phyloP scores from a whole-genome alignment of 2,888 invertebrate genomes.

The Trichopoda pennipes region DNA sequence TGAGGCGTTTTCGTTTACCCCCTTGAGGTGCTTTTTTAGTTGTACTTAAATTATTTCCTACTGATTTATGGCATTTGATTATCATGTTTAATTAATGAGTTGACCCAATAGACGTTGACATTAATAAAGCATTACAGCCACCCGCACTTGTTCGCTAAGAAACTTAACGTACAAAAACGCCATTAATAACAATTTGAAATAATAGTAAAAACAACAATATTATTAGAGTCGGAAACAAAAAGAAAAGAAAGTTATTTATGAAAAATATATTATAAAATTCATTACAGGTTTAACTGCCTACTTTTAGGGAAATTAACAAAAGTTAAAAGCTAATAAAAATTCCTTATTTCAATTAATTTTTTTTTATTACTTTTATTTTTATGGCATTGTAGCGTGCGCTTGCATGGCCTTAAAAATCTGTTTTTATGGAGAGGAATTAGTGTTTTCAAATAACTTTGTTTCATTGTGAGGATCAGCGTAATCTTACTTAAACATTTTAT shows the following conservation, averaged over 20 bases:
- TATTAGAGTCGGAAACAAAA: background rate
- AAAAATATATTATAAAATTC: conserved; percentile 23
- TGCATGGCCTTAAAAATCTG: conserved; percentile 39
- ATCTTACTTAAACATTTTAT: background rate
- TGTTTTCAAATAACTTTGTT: too few species aligned
- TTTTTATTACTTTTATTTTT: conserved; percentile 1
- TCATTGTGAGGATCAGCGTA: too few species aligned
- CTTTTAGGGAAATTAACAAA: conserved; percentile 64
- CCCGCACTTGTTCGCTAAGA: background rate
- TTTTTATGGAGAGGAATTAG: background rate
- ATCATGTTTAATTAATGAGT: conserved; percentile 70
- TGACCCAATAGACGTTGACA: conserved; percentile 69
- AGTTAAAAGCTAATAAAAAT: conserved; percentile 10
- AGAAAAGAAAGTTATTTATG: conserved; percentile 15
- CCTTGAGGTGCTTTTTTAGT: conserved; percentile 53
- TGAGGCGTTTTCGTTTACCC: conserved; percentile 41
- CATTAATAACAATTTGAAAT: background rate
- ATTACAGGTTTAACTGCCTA: conserved; percentile 65
- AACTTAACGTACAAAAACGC: background rate
- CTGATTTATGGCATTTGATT: conserved; percentile 72
- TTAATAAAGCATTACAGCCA: conserved; percentile 63
- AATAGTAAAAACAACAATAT: conserved; percentile 12
- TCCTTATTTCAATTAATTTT: background rate
- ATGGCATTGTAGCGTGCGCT: conserved; percentile 11
- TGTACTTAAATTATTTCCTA: conserved; percentile 62